phyloP scores from a whole-genome alignment of 2,797 vertebrate species.

The Gambusia yucatana region DNA sequence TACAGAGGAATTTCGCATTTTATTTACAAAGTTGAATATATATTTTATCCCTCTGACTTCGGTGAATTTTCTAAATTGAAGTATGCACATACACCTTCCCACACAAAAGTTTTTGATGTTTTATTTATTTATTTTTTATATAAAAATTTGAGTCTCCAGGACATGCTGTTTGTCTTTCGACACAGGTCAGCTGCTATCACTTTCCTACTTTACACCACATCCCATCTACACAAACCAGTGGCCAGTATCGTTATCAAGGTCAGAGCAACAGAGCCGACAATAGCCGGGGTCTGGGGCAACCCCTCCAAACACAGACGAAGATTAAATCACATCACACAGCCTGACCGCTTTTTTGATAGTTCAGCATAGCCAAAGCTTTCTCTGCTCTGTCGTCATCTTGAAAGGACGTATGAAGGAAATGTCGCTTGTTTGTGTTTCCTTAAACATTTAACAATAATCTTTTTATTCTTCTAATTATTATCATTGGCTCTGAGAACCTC shows the following conservation, averaged over 20 bases:
- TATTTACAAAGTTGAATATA: not conserved
- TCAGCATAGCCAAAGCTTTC: not conserved
- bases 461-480: not conserved
- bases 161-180: not conserved
- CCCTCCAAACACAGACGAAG: conserved; percentile 6
- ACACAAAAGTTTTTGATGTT: not conserved
- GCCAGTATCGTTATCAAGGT: conserved; percentile 12
- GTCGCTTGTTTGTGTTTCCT: not conserved
- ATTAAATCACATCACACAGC: conserved; percentile 1
- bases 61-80: not conserved
- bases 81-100: not conserved
- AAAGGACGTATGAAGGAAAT: not conserved
- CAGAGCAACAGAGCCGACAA: conserved; percentile 31
- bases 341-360: not conserved
- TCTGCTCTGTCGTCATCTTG: not conserved
- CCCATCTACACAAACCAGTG: not conserved
- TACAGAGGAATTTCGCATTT: not conserved
- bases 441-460: not conserved
- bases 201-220: conserved; percentile 6
- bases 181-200: conserved; percentile 9
- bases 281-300: conserved; percentile 11
- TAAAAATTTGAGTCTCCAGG: conserved; percentile 6
- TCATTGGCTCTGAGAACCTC: not conserved
- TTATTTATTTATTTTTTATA: not conserved
- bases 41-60: not conserved